A percentile compares a stretch with the other conserved stretches of the same genome.
phyloP scores from a whole-genome alignment of 2,797 vertebrate genomes.

The Etheostoma perlongum region DNA sequence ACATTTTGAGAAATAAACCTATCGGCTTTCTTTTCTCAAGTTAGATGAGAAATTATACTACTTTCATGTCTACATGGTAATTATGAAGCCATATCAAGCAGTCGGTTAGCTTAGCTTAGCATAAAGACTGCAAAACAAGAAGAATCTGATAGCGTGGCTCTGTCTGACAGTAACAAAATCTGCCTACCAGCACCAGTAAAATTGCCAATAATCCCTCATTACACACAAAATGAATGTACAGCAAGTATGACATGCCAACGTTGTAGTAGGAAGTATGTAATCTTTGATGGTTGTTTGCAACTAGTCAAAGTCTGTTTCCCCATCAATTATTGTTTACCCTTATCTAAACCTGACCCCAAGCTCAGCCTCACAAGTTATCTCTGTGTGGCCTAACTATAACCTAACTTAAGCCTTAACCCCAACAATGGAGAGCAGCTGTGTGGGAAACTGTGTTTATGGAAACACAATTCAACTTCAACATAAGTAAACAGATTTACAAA shows the following conservation, averaged over 20 bases:
- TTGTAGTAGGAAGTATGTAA: not conserved
- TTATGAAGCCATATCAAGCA: not conserved
- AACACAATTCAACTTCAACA: not conserved
- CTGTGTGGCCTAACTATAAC: not conserved
- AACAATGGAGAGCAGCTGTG: not conserved
- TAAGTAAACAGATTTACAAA: not conserved
- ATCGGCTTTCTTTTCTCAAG: not conserved
- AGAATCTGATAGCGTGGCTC: not conserved
- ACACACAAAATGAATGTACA: no score
- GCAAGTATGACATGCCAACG: no score
- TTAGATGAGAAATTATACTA: not conserved
- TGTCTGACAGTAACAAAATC: not conserved
- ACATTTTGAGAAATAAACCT: not conserved
- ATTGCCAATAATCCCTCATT: no score
- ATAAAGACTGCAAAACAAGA: not conserved
- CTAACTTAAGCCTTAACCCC: not conserved
- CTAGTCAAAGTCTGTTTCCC: conserved; percentile 12
- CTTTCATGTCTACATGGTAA: not conserved
- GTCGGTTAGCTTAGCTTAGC: not conserved
- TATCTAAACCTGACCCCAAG: conserved; percentile 14
- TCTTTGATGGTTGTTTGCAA: conserved; percentile 1
- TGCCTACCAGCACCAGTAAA: no score
- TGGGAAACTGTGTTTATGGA: not conserved
- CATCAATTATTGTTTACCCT: conserved; percentile 16
- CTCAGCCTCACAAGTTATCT: not conserved